Evolutionary conservation across 2,888 invertebrate species (phyloP).

Genomic region (Copidosoma aretas): DNA sequence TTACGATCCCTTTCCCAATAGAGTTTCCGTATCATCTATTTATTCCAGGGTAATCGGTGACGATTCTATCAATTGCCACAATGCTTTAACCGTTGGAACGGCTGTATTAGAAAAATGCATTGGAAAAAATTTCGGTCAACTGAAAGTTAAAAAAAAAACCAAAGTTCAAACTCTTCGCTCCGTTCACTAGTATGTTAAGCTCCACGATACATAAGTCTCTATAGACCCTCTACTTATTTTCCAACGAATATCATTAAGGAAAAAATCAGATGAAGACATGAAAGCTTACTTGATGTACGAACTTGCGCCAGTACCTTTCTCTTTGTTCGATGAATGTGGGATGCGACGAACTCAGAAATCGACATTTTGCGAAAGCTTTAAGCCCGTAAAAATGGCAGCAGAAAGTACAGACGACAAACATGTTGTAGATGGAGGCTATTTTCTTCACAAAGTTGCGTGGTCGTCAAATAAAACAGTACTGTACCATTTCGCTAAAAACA

Average conservation of each 20-base stretch:
- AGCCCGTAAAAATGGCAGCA: no score
- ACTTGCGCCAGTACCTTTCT: constrained; percentile 49
- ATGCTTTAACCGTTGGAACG: constrained; percentile 50
- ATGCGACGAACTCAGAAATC: constrained; percentile 44
- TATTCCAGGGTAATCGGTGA: constrained; percentile 42
- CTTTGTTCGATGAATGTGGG: constrained; percentile 47
- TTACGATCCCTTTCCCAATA: constrained; percentile 53
- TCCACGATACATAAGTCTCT: constrained; percentile 44
- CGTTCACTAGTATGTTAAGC: constrained; percentile 39
- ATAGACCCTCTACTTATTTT: constrained; percentile 46
- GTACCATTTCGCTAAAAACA: no score
- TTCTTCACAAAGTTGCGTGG: no score
- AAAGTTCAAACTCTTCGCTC: constrained; percentile 3
- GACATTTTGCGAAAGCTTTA: constrained; percentile 25
- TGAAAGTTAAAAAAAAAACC: background rate
- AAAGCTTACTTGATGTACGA: constrained; percentile 49
- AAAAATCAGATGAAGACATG: constrained; percentile 46
- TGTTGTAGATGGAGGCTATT: no score
- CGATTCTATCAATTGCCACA: constrained; percentile 45
- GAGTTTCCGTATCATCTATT: constrained; percentile 43
- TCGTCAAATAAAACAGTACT: no score
- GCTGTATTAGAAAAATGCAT: background rate
- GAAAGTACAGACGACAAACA: no score
- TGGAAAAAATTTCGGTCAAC: background rate
- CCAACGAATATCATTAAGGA: constrained; percentile 30